phyloP scores from a whole-genome alignment of 2,113 vertebrate species.

The Lampris incognitus region DNA sequence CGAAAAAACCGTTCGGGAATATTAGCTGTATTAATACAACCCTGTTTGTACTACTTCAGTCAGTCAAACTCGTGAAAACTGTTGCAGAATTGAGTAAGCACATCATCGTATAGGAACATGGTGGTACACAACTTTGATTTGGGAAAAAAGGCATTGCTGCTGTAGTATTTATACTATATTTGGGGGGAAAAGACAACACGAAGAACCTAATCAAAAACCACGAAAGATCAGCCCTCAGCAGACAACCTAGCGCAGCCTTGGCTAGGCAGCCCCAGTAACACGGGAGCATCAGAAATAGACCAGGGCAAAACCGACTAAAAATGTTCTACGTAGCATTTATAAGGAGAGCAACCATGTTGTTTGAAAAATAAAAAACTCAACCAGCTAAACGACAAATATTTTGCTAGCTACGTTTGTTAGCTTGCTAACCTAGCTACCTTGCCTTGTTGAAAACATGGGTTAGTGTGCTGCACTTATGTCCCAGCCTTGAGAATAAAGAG shows the following conservation, averaged over 20 bases:
- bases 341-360: conserved; percentile 23
- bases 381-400: conserved; percentile 30
- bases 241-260: conserved; percentile 38
- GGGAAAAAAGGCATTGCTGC: too few relatives aligned
- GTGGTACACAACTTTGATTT: not conserved
- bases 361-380: conserved; percentile 49
- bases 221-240: conserved; percentile 44
- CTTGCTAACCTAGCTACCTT: conserved; percentile 38
- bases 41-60: conserved; percentile 12
- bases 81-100: conserved; percentile 7
- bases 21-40: not conserved
- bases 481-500: not conserved
- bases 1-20: not conserved
- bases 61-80: conserved; percentile 47
- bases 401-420: conserved; percentile 61
- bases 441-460: conserved; percentile 52
- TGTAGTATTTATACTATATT: too few relatives aligned
- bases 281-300: not conserved
- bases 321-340: conserved; percentile 11
- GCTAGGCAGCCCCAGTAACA: conserved; percentile 8
- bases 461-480: conserved; percentile 34
- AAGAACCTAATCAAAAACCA: conserved; percentile 61
- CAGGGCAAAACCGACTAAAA: conserved; percentile 16
- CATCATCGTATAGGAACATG: not conserved
- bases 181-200: conserved; percentile 65